Evolutionary conservation across 2,113 vertebrate species (phyloP).

Genomic region (Haemorhous mexicanus): DNA sequence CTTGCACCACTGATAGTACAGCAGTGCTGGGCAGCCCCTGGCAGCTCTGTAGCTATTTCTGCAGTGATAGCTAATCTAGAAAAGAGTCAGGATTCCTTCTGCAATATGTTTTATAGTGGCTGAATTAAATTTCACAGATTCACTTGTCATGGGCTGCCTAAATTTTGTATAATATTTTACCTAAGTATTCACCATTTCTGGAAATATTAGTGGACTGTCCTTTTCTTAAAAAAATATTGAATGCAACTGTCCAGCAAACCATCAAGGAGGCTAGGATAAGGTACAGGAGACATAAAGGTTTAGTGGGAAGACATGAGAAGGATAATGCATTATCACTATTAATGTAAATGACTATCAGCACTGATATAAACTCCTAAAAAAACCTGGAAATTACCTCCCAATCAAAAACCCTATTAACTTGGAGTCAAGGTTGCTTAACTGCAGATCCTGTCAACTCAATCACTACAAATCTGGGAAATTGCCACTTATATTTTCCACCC

Average conservation of each 20-base stretch:
- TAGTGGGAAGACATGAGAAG: constrained; percentile 12
- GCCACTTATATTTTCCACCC: not conserved
- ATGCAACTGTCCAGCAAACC: not conserved
- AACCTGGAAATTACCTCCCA: constrained; percentile 38
- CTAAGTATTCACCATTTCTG: not conserved
- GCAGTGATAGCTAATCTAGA: not conserved
- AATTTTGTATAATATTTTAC: constrained; percentile 5
- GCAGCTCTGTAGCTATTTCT: not conserved
- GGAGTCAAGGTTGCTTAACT: constrained; percentile 62
- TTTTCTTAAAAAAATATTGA: constrained; percentile 8
- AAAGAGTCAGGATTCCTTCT: not conserved
- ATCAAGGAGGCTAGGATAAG: not conserved
- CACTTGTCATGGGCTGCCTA: not conserved
- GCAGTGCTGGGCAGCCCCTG: not conserved
- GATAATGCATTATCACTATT: constrained; percentile 41
- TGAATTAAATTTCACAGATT: not conserved
- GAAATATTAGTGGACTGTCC: constrained; percentile 1
- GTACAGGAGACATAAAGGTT: constrained; percentile 1
- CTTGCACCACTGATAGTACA: not conserved
- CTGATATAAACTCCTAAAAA: constrained; percentile 49
- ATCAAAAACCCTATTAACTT: constrained; percentile 54
- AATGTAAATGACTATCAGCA: constrained; percentile 41
- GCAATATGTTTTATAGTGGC: not conserved
- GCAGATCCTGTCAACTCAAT: constrained; percentile 42
- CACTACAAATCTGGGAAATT: constrained; percentile 39